These are phyloP conservation scores for Bombyx mandarina DNA, from an alignment of 1,140 invertebrate species.

Conservation along the genomic window DNA sequence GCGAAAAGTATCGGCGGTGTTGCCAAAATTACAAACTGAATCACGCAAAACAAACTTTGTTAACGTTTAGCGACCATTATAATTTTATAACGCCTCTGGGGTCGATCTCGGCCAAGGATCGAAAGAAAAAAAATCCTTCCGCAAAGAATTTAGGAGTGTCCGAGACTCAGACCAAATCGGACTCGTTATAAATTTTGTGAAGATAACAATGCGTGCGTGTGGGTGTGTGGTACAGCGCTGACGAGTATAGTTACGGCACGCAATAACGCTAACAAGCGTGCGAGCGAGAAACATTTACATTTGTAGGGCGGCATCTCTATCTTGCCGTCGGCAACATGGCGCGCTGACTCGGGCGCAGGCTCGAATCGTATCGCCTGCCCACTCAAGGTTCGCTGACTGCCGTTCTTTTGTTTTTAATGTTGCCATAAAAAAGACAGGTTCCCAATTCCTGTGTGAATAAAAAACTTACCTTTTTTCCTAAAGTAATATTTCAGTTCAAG, in stretches of 20 bases:
- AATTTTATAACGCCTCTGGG: conserved; percentile 53
- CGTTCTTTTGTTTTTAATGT: conserved; percentile 72
- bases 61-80: conserved; percentile 39
- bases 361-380: conserved; percentile 72
- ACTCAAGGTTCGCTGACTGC: conserved; percentile 73
- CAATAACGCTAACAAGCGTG: conserved; percentile 70
- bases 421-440: conserved; percentile 27
- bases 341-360: conserved; percentile 68
- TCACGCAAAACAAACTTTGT: conserved; percentile 40
- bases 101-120: conserved; percentile 28
- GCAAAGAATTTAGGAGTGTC: conserved; percentile 69
- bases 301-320: conserved; percentile 46
- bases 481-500: no score
- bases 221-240: conserved; percentile 63
- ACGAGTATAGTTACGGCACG: conserved; percentile 69
- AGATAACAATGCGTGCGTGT: conserved; percentile 68
- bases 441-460: conserved; percentile 4
- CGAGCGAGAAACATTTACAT: conserved; percentile 29
- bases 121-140: conserved; percentile 58
- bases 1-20: conserved; percentile 28
- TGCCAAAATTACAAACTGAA: conserved; percentile 37
- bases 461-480: no score
- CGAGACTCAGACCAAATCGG: conserved; percentile 56
- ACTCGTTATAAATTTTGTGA: conserved; percentile 70
- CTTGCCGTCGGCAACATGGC: conserved; percentile 61